A percentile compares a stretch with the other conserved stretches of the same genome.
Conservation (phyloP, 1,140 invertebrate genomes). For the Polypedilum vanderplanki region DNA sequence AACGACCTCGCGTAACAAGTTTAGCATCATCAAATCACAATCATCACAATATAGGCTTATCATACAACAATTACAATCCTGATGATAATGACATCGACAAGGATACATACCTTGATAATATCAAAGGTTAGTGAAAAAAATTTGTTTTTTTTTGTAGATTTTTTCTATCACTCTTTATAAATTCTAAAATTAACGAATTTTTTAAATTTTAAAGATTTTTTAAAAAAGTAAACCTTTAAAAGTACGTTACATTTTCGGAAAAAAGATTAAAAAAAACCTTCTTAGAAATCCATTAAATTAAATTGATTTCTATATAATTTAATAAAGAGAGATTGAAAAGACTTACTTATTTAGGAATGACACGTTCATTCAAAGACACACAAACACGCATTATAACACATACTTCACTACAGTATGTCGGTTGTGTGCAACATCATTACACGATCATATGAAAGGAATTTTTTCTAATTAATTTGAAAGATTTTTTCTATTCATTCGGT, state of each 20-base stretch:
- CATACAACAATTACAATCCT: not conserved
- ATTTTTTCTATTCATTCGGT: conserved; percentile 14
- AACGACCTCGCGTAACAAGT: conserved; percentile 37
- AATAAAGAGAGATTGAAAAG: no score
- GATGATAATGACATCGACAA: conserved; percentile 22
- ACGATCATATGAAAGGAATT: not conserved
- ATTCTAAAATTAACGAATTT: no score
- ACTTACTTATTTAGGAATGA: no score
- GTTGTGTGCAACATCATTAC: not conserved
- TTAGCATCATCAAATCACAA: conserved; percentile 33
- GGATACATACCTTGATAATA: not conserved
- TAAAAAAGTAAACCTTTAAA: no score
- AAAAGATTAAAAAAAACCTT: no score
- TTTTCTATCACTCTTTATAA: not conserved
- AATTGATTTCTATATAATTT: no score
- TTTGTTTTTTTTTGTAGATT: not conserved
- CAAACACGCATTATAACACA: no score
- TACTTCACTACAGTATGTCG: not conserved
- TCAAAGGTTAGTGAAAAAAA: conserved; percentile 16
- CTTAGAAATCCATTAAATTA: no score
- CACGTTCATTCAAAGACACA: not conserved
- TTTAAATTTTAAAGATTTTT: no score
- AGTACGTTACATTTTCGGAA: no score
- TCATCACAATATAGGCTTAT: not conserved
- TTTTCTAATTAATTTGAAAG: conserved; percentile 28